phyloP scores from a whole-genome alignment of 2,888 invertebrate species.

The Campoplex capitator region DNA sequence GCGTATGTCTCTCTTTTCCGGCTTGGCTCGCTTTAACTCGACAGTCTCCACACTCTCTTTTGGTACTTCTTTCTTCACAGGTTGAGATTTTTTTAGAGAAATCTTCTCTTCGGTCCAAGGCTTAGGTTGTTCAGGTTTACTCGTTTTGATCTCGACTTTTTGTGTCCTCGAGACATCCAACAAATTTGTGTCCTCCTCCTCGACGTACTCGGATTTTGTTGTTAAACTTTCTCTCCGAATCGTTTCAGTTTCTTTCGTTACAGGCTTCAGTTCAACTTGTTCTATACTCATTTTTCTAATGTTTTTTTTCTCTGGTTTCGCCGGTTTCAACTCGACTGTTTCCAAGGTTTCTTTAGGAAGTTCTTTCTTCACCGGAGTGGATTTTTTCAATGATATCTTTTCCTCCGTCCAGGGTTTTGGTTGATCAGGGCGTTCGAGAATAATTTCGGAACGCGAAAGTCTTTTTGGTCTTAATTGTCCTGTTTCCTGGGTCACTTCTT shows the following conservation, averaged over 20 bases:
- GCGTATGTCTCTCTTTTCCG: slow-evolving; percentile 70
- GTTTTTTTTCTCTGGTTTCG: slow-evolving; percentile 82
- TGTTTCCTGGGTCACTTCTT: slow-evolving; percentile 64
- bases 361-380: slow-evolving; percentile 76
- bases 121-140: slow-evolving; percentile 70
- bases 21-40: slow-evolving; percentile 78
- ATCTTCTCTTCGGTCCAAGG: slow-evolving; percentile 83
- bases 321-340: slow-evolving; percentile 85
- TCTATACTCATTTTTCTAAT: slow-evolving; percentile 76
- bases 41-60: slow-evolving; percentile 78
- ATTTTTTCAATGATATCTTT: slow-evolving; percentile 78
- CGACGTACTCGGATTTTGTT: slow-evolving; percentile 63
- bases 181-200: slow-evolving; percentile 73
- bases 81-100: slow-evolving; percentile 77
- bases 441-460: slow-evolving; percentile 62
- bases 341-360: slow-evolving; percentile 77
- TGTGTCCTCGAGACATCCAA: slow-evolving; percentile 69
- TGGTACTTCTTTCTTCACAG: slow-evolving; percentile 74
- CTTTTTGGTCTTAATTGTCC: slow-evolving; percentile 55
- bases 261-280: slow-evolving; percentile 71
- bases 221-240: slow-evolving; percentile 51
- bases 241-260: slow-evolving; percentile 69
- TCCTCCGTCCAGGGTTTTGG: slow-evolving; percentile 82
- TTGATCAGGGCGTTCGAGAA: slow-evolving; percentile 63
- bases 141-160: slow-evolving; percentile 55